These are phyloP conservation scores for Lutraria rhynchaena DNA, from an alignment of 1,140 invertebrate genomes.

Conservation along the genomic window DNA sequence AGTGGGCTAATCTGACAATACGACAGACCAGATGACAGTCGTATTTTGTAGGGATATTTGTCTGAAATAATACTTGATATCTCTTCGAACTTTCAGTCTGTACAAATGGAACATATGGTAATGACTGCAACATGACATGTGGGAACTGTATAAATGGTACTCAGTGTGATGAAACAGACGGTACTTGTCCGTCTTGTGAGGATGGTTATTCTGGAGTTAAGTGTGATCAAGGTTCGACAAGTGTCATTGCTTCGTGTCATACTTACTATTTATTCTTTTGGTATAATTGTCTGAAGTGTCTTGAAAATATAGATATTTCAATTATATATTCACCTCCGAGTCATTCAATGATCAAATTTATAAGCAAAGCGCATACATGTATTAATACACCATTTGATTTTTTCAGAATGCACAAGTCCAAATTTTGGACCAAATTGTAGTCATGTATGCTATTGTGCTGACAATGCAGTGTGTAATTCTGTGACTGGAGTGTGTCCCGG, in stretches of 20 bases:
- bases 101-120: constrained; percentile 30
- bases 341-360: no score
- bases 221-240: constrained; percentile 5
- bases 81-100: constrained; percentile 19
- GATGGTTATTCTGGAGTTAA: constrained; percentile 13
- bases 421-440: constrained; percentile 30
- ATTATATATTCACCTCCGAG: no score
- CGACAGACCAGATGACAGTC: no score
- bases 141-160: constrained; percentile 31
- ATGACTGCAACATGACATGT: constrained; percentile 21
- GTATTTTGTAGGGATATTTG: no score
- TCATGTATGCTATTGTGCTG: constrained; percentile 19
- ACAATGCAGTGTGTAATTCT: constrained; percentile 35
- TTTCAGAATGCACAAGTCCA: constrained; percentile 35
- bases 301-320: no score
- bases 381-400: no score
- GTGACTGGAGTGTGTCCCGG: constrained; percentile 21
- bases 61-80: background rate
- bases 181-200: constrained; percentile 18
- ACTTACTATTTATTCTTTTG: no score
- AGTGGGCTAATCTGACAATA: no score
- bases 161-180: constrained; percentile 32
- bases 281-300: no score
- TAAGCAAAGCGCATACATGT: no score
- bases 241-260: no score